Evolutionary conservation across 2,888 invertebrate species (phyloP), one percentile per base, ranked within the genome.

Genomic region (Cataglyphis rosenhaueri): DNA sequence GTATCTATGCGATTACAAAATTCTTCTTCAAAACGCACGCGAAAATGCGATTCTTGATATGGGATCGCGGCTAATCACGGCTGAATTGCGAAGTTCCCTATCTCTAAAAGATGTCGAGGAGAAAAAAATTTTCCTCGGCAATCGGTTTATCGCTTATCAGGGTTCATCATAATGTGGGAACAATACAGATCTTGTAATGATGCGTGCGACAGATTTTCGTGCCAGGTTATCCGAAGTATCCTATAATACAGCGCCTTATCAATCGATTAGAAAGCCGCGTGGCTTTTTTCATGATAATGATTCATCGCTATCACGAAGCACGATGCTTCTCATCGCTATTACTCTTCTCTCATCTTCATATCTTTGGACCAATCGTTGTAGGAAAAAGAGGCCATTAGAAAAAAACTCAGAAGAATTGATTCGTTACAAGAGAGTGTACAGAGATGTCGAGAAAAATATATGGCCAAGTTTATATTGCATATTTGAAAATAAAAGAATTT

Each of bases 121-220:
- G 12, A 64, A n/a, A 15, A 44, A 18, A n/a, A 55, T 65, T 25
- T 9, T 32, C 18, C 25, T 12, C 18, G 5, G 44, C 15, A 59
- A 59, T 29, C 29, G 41, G 15, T 15, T 74, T 79, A 74, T 62
- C 79, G 52, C 38, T 75, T 75, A 57, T 83, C 55, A 68, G 62
- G 64, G 71, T 73, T 82, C 57, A 86, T 84, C 66, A 75, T 68
- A 73, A 81, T 57, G 55, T 68, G 81, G 82, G 78, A 78, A 87
- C 87, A 83, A 87, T 84, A 62, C 21, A 86, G 86, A 81, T 85
- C 71, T 78, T 79, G 78, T 83, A 85, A 88, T 85, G 83, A 68
- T 68, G 38, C 68, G 84, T 88, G 87, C 87, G 84, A 88, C 87
- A 88, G 81, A 84, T 86, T 55, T 1, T 88, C 88, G 74, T 71